phyloP scores from a whole-genome alignment of 64 coral and sea anemone genomes.

The Dendrophyllia cribrosa region DNA sequence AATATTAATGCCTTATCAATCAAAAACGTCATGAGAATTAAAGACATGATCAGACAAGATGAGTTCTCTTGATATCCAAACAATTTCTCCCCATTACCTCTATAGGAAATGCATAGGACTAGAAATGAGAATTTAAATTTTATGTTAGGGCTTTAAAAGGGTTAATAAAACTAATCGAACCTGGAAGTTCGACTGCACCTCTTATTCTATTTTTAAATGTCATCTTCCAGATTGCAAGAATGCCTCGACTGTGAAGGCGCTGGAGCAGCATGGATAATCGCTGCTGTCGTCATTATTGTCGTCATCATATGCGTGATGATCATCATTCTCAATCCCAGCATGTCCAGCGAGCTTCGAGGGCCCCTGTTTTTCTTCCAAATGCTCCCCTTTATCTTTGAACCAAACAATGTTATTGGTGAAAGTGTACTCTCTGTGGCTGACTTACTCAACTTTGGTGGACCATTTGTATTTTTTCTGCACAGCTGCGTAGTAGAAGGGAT shows the following conservation, averaged over 20 bases:
- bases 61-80: no score
- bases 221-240: conserved; percentile 21
- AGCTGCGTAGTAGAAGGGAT: conserved; percentile 81
- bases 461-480: conserved; percentile 61
- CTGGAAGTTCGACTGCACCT: no score
- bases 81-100: no score
- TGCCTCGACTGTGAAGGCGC: conserved; percentile 59
- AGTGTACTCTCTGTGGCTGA: conserved; percentile 42
- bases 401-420: conserved; percentile 54
- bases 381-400: conserved; percentile 82
- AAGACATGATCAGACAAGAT: no score
- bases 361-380: conserved; percentile 93
- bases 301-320: conserved; percentile 63
- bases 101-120: no score
- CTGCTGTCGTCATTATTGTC: conserved; percentile 25
- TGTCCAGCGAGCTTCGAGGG: conserved; percentile 88
- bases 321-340: conserved; percentile 83
- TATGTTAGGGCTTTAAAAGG: no score
- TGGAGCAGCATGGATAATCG: conserved; percentile 63
- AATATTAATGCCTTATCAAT: no score
- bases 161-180: no score
- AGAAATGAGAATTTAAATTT: no score
- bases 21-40: no score
- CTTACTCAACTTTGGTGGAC: conserved; percentile 80
- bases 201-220: neutral